These are phyloP conservation scores for Elgaria multicarinata DNA, from an alignment of 2,113 vertebrate species.

Conservation along the genomic window DNA sequence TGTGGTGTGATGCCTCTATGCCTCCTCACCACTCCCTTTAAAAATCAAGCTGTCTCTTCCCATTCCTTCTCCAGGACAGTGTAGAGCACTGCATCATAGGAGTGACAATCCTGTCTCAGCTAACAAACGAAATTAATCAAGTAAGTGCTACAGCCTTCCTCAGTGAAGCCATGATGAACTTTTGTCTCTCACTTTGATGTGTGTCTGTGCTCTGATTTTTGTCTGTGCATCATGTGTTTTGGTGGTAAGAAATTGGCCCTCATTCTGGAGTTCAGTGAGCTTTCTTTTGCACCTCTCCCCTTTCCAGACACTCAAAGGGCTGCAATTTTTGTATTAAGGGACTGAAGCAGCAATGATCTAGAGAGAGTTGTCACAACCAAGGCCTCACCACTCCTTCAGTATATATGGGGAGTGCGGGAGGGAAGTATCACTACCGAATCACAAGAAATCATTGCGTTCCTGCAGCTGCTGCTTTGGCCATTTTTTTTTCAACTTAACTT, in stretches of 20 bases:
- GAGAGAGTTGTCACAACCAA: background rate
- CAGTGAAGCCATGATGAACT: slow-evolving; percentile 81
- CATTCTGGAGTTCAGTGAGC: slow-evolving; percentile 22
- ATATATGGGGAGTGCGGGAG: background rate
- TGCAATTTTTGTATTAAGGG: slow-evolving; percentile 11
- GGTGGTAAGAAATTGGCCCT: slow-evolving; percentile 58
- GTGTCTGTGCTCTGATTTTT: slow-evolving; percentile 63
- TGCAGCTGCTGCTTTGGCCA: background rate
- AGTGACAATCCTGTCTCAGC: slow-evolving; percentile 96
- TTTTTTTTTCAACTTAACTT: background rate
- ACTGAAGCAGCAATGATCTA: background rate
- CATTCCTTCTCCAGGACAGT: slow-evolving; percentile 85
- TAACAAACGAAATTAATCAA: slow-evolving; percentile 99
- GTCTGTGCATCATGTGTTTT: slow-evolving; percentile 53
- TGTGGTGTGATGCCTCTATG: too few species aligned
- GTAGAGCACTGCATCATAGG: slow-evolving; percentile 99
- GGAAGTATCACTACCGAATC: background rate
- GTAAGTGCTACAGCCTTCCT: slow-evolving; percentile 82
- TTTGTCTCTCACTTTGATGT: slow-evolving; percentile 77
- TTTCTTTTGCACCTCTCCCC: slow-evolving; percentile 33
- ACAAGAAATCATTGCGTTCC: background rate
- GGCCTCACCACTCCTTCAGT: background rate
- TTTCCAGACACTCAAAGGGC: slow-evolving; percentile 17
- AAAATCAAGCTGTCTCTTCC: background rate
- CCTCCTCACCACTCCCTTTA: too few species aligned